Evolutionary conservation across 2,888 invertebrate genomes (phyloP).

Genomic region (Drosophila pseudotalamancana): DNA sequence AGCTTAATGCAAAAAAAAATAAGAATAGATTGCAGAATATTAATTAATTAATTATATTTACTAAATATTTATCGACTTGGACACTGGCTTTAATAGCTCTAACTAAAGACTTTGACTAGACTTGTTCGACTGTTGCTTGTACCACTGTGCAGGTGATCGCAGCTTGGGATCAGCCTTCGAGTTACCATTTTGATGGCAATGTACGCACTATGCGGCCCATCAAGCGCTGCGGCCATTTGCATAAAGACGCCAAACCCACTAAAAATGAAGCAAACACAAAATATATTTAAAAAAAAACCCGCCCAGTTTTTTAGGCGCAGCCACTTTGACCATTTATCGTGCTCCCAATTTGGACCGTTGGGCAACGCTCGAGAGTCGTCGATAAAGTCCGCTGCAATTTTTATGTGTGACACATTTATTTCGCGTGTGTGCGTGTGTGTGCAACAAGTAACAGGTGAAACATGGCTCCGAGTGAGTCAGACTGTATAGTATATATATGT

Average conservation of each 20-base stretch:
- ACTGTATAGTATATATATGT: background rate
- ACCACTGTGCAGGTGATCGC: slow-evolving; percentile 40
- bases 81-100: too few relatives aligned
- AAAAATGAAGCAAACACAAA: slow-evolving; percentile 8
- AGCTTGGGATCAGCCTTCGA: slow-evolving; percentile 24
- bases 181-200: slow-evolving; percentile 57
- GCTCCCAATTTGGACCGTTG: slow-evolving; percentile 62
- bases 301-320: slow-evolving; percentile 54
- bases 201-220: slow-evolving; percentile 39
- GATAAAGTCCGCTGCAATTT: slow-evolving; percentile 36
- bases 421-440: background rate
- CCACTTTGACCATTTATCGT: slow-evolving; percentile 46
- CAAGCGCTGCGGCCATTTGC: slow-evolving; percentile 62
- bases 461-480: slow-evolving; percentile 42
- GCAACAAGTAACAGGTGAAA: slow-evolving; percentile 61
- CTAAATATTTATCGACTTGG: too few relatives aligned
- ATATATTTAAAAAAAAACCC: background rate
- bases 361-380: slow-evolving; percentile 56
- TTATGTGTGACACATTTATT: slow-evolving; percentile 58
- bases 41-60: too few relatives aligned
- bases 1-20: too few relatives aligned
- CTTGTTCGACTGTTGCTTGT: background rate
- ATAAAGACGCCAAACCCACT: slow-evolving; percentile 61
- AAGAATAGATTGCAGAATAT: too few relatives aligned
- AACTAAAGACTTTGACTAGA: too few relatives aligned